These are phyloP conservation scores for Rhagoletis pomonella DNA, from an alignment of 1,140 invertebrate species.

Conservation along the genomic window DNA sequence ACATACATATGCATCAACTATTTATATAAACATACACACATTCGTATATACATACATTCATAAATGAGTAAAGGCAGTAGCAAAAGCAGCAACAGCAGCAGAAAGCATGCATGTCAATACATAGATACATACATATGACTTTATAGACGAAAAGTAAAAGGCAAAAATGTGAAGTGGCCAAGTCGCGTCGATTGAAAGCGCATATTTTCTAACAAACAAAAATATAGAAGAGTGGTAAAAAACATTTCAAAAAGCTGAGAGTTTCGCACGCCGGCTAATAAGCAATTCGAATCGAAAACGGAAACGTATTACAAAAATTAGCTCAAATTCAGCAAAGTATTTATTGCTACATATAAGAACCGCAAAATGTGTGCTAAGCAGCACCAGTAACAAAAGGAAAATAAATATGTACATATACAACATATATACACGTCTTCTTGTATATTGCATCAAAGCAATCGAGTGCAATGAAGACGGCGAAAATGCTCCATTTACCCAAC, in stretches of 20 bases:
- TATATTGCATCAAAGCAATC: background rate
- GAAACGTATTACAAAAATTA: slow-evolving; percentile 28
- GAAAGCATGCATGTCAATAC: background rate
- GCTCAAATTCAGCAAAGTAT: slow-evolving; percentile 27
- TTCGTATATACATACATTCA: slow-evolving; percentile 1
- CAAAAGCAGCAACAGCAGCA: background rate
- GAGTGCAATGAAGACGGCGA: background rate
- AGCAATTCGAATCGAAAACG: background rate
- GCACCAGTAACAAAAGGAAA: background rate
- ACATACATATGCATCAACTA: slow-evolving; percentile 3
- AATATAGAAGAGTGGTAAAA: no score
- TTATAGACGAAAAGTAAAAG: background rate
- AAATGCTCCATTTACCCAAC: background rate
- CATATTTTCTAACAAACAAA: background rate
- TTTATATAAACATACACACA: slow-evolving; percentile 10
- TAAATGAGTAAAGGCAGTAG: background rate
- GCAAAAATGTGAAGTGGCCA: background rate
- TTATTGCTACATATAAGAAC: background rate
- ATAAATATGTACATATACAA: background rate
- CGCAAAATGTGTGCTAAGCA: background rate
- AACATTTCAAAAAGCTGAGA: no score
- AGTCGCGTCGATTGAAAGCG: background rate
- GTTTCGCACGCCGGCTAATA: no score
- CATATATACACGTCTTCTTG: background rate
- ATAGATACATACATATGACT: background rate